Percentiles rank a stretch among this genome's conserved stretches.
Evolutionary conservation across 2,888 invertebrate genomes (phyloP).

Genomic region (Spodoptera littoralis): DNA sequence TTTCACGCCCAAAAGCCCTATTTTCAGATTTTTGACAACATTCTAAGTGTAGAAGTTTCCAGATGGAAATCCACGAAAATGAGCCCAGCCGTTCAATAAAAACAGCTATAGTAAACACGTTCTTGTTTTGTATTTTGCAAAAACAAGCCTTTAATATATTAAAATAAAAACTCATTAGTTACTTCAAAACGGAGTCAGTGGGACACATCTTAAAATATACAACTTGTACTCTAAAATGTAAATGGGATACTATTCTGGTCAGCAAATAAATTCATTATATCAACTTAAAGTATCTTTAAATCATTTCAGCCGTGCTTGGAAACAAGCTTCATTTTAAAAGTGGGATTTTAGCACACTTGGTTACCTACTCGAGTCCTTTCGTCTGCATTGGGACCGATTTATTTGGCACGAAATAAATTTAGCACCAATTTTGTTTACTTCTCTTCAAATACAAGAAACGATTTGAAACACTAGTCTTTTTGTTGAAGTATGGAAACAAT

Average conservation of each 20-base stretch:
- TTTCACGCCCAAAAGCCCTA: too few relatives aligned
- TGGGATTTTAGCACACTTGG: conserved; percentile 58
- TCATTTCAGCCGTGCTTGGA: conserved; percentile 23
- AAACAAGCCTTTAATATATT: background rate
- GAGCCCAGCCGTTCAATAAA: too few relatives aligned
- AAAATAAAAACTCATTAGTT: background rate
- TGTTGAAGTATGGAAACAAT: background rate
- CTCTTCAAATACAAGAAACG: conserved; percentile 26
- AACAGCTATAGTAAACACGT: too few relatives aligned
- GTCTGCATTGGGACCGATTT: conserved; percentile 16
- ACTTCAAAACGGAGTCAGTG: background rate
- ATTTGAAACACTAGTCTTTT: background rate
- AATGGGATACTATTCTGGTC: conserved; percentile 9
- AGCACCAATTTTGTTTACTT: conserved; percentile 7
- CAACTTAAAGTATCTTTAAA: conserved; percentile 21
- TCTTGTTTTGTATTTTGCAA: too few relatives aligned
- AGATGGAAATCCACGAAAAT: too few relatives aligned
- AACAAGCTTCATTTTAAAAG: conserved; percentile 59
- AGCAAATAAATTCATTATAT: conserved; percentile 16
- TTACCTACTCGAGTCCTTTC: conserved; percentile 5
- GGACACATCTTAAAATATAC: conserved; percentile 12
- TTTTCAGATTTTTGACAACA: too few relatives aligned
- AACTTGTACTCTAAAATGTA: background rate
- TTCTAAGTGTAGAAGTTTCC: too few relatives aligned
- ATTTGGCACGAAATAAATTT: conserved; percentile 18